phyloP scores from a whole-genome alignment of 2,797 vertebrate genomes.

The Micromesistius poutassou region DNA sequence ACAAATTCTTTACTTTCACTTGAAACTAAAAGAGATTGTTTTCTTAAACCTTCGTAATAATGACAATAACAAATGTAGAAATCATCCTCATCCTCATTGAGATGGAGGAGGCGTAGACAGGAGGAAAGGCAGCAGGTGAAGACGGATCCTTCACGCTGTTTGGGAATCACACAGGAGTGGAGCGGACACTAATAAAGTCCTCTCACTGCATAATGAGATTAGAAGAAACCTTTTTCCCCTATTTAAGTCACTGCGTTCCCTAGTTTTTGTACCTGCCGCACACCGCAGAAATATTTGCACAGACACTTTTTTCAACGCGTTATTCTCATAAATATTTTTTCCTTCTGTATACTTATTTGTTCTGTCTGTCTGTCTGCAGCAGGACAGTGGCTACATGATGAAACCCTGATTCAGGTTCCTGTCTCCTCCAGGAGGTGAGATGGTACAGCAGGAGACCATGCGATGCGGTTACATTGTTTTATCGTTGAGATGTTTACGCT shows the following conservation, averaged over 20 bases:
- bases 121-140: not conserved
- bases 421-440: not conserved
- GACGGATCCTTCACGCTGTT: not conserved
- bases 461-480: not conserved
- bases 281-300: not conserved
- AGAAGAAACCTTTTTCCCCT: no score
- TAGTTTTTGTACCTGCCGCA: not conserved
- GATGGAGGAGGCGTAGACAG: not conserved
- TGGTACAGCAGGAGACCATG: not conserved
- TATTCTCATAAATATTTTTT: not conserved
- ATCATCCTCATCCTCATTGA: not conserved
- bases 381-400: not conserved
- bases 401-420: not conserved
- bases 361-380: not conserved
- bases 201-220: no score
- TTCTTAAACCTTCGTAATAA: no score
- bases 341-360: not conserved
- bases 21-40: no score
- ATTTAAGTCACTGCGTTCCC: not conserved
- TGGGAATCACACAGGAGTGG: no score
- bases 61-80: no score
- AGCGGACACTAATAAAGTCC: no score
- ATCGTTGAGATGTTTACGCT: not conserved
- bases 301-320: not conserved
- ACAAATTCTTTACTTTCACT: no score